Conservation (phyloP, 1,140 invertebrate species). For the Drosophila aff. region DNA sequence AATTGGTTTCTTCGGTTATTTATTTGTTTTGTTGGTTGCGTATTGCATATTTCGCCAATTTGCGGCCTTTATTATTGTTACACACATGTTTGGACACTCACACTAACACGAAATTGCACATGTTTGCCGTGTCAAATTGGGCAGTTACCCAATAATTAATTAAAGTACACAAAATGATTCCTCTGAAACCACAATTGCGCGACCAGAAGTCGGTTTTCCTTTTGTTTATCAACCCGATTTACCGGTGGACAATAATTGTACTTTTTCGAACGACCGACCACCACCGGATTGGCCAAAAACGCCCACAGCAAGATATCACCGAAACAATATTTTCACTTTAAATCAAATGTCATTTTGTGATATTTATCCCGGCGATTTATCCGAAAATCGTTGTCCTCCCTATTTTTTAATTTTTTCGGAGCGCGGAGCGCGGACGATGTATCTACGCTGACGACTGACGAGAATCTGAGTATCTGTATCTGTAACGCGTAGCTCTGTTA, state of each 20-base stretch:
- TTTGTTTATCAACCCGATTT: constrained; percentile 19
- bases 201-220: constrained; percentile 5
- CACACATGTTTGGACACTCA: constrained; percentile 14
- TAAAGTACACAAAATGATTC: constrained; percentile 21
- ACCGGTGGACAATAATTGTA: background rate
- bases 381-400: constrained; percentile 6
- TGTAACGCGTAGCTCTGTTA: no score
- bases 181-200: constrained; percentile 19
- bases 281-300: background rate
- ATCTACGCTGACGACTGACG: no score
- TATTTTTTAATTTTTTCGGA: background rate
- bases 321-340: constrained; percentile 13
- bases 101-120: constrained; percentile 22
- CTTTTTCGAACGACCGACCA: background rate
- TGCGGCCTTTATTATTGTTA: constrained; percentile 36
- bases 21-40: constrained; percentile 12
- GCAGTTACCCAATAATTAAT: constrained; percentile 28
- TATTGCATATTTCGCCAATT: constrained; percentile 32
- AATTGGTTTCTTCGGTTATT: constrained; percentile 5
- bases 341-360: constrained; percentile 14
- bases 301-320: background rate
- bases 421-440: constrained; percentile 1
- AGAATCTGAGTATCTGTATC: no score
- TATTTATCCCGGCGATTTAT: constrained; percentile 20
- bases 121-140: constrained; percentile 21